Conservation (phyloP, 64 coral and sea anemone genomes). For the Pocillopora verrucosa region DNA sequence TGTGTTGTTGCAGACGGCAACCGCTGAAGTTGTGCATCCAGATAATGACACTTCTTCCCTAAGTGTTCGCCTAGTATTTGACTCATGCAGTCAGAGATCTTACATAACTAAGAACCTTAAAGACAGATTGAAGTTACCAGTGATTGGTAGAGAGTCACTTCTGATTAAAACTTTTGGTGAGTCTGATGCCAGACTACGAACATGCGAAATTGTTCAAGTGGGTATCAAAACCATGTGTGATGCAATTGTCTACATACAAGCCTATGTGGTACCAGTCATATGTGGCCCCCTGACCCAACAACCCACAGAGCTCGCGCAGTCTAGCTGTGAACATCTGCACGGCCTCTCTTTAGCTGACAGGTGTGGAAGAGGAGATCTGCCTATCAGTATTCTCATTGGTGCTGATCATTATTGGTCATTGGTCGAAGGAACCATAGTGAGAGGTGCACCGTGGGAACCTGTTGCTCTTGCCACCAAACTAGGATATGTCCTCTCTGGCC, state of each 20-base stretch:
- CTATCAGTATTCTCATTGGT: too few relatives aligned
- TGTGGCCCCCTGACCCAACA: too few relatives aligned
- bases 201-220: constrained; percentile 48
- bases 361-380: too few relatives aligned
- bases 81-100: constrained; percentile 43
- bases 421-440: too few relatives aligned
- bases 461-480: constrained; percentile 42
- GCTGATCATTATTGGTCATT: too few relatives aligned
- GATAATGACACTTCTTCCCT: constrained; percentile 17
- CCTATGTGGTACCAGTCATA: too few relatives aligned
- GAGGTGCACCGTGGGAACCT: constrained; percentile 45
- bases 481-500: constrained; percentile 41
- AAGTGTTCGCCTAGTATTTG: constrained; percentile 45
- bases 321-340: too few relatives aligned
- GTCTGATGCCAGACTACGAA: constrained; percentile 20
- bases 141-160: constrained; percentile 36
- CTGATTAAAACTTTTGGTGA: constrained; percentile 14
- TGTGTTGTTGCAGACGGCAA: too few relatives aligned
- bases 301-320: too few relatives aligned
- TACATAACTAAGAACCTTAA: constrained; percentile 49
- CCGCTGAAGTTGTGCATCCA: not conserved
- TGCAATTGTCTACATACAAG: too few relatives aligned
- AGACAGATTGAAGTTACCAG: constrained; percentile 15
- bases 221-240: constrained; percentile 24
- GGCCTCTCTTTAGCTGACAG: too few relatives aligned